Conservation (phyloP, 2,113 vertebrate species). For the Mastomys coucha region DNA sequence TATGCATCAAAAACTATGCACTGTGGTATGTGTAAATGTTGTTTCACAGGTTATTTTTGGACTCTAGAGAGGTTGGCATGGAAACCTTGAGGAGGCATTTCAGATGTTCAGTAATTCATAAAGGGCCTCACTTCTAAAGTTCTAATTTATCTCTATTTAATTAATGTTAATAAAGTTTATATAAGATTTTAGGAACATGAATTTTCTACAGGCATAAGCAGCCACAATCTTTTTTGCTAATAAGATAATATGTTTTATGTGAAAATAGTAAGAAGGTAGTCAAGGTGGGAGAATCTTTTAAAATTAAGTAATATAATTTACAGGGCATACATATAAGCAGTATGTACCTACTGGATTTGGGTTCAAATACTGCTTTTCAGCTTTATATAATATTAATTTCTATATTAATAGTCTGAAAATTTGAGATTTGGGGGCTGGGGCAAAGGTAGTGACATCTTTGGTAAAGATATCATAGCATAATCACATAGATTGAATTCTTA, state of each 20-base stretch:
- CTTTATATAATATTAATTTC: neutral
- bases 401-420: conserved; percentile 5
- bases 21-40: conserved; percentile 58
- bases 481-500: neutral
- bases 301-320: conserved; percentile 14
- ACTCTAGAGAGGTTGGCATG: conserved; percentile 68
- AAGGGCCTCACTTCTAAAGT: conserved; percentile 54
- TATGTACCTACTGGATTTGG: neutral
- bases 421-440: neutral
- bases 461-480: neutral
- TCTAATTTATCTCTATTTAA: conserved; percentile 61
- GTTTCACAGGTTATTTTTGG: conserved; percentile 57
- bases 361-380: conserved; percentile 15
- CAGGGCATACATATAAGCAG: neutral
- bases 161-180: conserved; percentile 29
- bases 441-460: neutral
- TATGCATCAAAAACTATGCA: conserved; percentile 47
- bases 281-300: neutral
- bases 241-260: neutral
- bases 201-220: neutral
- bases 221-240: neutral
- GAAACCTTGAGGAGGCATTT: conserved; percentile 56
- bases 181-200: neutral
- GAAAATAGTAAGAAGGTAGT: neutral
- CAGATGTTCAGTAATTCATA: conserved; percentile 50